Percentiles rank a stretch among this genome's conserved stretches.
Evolutionary conservation across 1,140 invertebrate genomes (phyloP).

Genomic region (Drosophila arawakana): DNA sequence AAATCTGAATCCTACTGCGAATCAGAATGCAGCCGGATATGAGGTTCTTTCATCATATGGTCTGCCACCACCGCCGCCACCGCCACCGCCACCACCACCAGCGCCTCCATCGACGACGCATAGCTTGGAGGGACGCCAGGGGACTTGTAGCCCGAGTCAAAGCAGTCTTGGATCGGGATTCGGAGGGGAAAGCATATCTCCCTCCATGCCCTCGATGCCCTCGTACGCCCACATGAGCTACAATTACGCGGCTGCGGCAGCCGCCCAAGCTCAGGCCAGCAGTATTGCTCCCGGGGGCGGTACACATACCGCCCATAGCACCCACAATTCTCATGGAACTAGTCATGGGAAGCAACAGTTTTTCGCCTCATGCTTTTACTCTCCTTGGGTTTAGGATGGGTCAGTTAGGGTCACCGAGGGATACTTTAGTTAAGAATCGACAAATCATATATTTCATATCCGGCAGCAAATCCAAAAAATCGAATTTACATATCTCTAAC

Average conservation of each 20-base stretch:
- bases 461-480: constrained; percentile 54
- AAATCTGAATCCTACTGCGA: background rate
- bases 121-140: constrained; percentile 45
- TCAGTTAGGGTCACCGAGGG: background rate
- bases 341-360: constrained; percentile 73
- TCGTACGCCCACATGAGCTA: constrained; percentile 74
- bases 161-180: constrained; percentile 42
- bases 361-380: constrained; percentile 80
- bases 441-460: constrained; percentile 19
- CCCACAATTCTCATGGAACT: constrained; percentile 45
- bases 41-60: constrained; percentile 60
- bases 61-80: constrained; percentile 52
- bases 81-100: constrained; percentile 10
- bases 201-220: constrained; percentile 52
- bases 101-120: constrained; percentile 27
- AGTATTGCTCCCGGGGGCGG: constrained; percentile 32
- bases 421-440: constrained; percentile 12
- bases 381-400: constrained; percentile 72
- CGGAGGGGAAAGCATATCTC: constrained; percentile 42
- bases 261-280: constrained; percentile 21
- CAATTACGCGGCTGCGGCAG: constrained; percentile 66
- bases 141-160: constrained; percentile 50
- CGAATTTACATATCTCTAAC: constrained; percentile 77
- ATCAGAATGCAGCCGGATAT: constrained; percentile 45
- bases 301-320: background rate